Evolutionary conservation across 2,888 invertebrate genomes (phyloP).

Genomic region (Drosophila buzzatii): DNA sequence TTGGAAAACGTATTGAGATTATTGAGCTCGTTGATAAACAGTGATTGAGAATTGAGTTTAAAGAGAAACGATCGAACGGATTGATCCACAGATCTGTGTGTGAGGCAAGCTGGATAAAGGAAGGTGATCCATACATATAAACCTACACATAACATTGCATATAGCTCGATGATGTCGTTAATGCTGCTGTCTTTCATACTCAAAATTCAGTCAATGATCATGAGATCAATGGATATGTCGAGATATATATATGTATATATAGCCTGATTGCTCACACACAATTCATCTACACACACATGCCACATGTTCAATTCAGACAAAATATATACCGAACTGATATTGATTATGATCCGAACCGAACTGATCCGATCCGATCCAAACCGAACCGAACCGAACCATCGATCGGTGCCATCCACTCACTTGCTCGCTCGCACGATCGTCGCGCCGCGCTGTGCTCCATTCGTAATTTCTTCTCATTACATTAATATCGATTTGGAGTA

Average conservation of each 20-base stretch:
- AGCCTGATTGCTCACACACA: slow-evolving; percentile 48
- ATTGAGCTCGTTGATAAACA: slow-evolving; percentile 32
- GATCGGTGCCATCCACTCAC: slow-evolving; percentile 68
- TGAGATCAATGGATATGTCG: slow-evolving; percentile 26
- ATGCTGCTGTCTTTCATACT: slow-evolving; percentile 23
- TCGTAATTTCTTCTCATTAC: slow-evolving; percentile 84
- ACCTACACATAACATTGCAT: slow-evolving; percentile 29
- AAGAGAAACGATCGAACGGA: slow-evolving; percentile 26
- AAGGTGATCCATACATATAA: slow-evolving; percentile 26
- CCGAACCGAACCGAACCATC: slow-evolving; percentile 31
- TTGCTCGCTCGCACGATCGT: slow-evolving; percentile 76
- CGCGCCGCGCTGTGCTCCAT: slow-evolving; percentile 84
- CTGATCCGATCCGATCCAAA: slow-evolving; percentile 35
- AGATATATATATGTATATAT: slow-evolving; percentile 19
- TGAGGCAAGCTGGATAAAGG: slow-evolving; percentile 19
- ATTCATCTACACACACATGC: slow-evolving; percentile 28
- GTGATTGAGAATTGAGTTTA: slow-evolving; percentile 34
- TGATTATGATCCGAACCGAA: slow-evolving; percentile 31
- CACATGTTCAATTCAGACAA: slow-evolving; percentile 41
- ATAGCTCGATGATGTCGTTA: slow-evolving; percentile 26
- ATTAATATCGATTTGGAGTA: slow-evolving; percentile 52
- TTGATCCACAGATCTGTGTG: slow-evolving; percentile 21
- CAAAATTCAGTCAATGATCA: slow-evolving; percentile 18
- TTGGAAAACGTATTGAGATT: slow-evolving; percentile 70
- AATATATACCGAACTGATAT: slow-evolving; percentile 36